Evolutionary conservation across 2,113 vertebrate genomes (phyloP).

Genomic region (Ciconia maguari): DNA sequence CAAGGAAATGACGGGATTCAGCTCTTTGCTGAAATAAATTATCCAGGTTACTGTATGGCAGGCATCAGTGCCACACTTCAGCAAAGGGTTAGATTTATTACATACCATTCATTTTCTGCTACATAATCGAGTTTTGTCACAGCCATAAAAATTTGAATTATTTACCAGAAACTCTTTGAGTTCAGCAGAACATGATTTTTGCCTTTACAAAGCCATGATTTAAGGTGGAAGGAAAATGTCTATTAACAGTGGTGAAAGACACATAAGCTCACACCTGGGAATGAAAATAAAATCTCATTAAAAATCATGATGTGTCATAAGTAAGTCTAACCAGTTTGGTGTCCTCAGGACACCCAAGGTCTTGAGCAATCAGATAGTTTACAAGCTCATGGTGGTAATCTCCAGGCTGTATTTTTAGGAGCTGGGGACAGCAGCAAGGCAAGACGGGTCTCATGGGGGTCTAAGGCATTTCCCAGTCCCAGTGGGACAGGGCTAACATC

Average conservation of each 20-base stretch:
- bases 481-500: not conserved
- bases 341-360: not conserved
- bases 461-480: not conserved
- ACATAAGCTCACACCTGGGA: not conserved
- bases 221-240: not conserved
- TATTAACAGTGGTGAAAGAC: not conserved
- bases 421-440: not conserved
- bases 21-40: not conserved
- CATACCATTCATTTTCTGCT: not conserved
- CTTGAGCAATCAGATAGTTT: not conserved
- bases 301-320: not conserved
- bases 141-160: not conserved
- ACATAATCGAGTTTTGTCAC: not conserved
- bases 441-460: rapidly evolving
- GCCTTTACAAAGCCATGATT: not conserved
- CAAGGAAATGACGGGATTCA: not conserved
- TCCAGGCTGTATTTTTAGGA: not conserved
- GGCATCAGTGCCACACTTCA: not conserved
- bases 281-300: not conserved
- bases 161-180: not conserved
- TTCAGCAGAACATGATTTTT: not conserved
- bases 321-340: not conserved
- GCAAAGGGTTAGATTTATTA: not conserved
- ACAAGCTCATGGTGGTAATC: not conserved
- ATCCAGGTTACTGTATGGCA: not conserved